Evolutionary conservation across 1,140 invertebrate species (phyloP).

Genomic region (Adelges cooleyi): DNA sequence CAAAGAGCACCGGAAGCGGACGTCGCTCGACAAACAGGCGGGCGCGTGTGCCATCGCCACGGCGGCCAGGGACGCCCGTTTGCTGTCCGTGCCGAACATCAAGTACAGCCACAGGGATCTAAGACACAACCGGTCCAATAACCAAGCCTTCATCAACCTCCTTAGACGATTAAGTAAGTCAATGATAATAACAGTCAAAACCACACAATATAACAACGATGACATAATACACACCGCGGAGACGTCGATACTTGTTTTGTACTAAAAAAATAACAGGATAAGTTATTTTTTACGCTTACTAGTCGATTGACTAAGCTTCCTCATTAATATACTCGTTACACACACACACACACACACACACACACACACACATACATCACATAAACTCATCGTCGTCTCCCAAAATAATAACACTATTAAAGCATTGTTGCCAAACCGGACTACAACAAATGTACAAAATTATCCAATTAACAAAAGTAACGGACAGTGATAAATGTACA

Average conservation of each 20-base stretch:
- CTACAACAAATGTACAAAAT: too few relatives aligned
- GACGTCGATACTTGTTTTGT: not conserved
- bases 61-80: slow-evolving; percentile 50
- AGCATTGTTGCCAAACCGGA: too few relatives aligned
- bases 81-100: slow-evolving; percentile 65
- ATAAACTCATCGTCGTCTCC: too few relatives aligned
- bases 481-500: too few relatives aligned
- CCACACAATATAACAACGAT: not conserved
- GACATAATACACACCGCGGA: not conserved
- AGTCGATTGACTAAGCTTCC: too few relatives aligned
- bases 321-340: too few relatives aligned
- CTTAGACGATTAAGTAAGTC: slow-evolving; percentile 79
- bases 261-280: too few relatives aligned
- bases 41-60: slow-evolving; percentile 34
- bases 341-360: too few relatives aligned
- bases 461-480: too few relatives aligned
- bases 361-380: too few relatives aligned
- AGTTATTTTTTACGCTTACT: too few relatives aligned
- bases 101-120: slow-evolving; percentile 47
- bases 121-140: slow-evolving; percentile 31
- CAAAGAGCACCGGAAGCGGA: slow-evolving; percentile 41
- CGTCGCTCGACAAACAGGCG: slow-evolving; percentile 36
- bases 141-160: slow-evolving; percentile 45
- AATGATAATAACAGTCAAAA: slow-evolving; percentile 31
- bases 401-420: too few relatives aligned